Conservation (phyloP, 2,113 vertebrate genomes). For the Dicrurus megarhynchus region DNA sequence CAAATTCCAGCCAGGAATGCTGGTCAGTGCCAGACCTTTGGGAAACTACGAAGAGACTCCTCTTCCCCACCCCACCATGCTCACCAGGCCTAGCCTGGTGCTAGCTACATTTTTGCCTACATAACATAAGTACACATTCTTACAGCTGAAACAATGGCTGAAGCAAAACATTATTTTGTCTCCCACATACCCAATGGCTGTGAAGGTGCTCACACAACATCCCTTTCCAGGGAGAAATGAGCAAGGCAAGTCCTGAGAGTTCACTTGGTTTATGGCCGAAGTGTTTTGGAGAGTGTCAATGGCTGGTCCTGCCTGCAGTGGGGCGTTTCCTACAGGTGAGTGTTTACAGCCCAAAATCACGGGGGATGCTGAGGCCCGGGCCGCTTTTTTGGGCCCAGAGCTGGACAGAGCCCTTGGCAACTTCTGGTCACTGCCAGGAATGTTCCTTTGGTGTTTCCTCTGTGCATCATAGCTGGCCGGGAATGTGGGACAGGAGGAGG, state of each 20-base stretch:
- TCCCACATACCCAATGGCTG: conserved; percentile 46
- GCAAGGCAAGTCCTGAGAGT: conserved; percentile 59
- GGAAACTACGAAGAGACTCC: too few relatives aligned
- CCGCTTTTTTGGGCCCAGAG: neutral
- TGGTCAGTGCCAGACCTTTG: too few relatives aligned
- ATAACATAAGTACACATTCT: too few relatives aligned
- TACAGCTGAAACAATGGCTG: neutral
- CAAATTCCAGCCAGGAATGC: too few relatives aligned
- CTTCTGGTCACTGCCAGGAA: neutral
- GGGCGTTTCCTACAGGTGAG: neutral
- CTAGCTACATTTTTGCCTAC: too few relatives aligned
- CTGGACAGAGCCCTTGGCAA: neutral
- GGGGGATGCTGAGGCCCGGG: neutral
- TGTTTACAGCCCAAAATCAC: neutral
- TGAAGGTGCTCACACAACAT: conserved; percentile 71
- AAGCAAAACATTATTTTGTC: too few relatives aligned
- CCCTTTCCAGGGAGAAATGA: conserved; percentile 72
- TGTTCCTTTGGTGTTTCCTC: conserved; percentile 70
- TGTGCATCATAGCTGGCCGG: neutral
- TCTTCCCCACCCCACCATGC: too few relatives aligned
- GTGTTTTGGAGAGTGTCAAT: conserved; percentile 42
- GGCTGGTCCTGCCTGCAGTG: neutral
- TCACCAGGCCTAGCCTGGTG: too few relatives aligned
- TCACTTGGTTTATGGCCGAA: conserved; percentile 50
- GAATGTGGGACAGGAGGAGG: neutral